A percentile compares a stretch with the other conserved stretches of the same genome.
phyloP scores from a whole-genome alignment of 2,113 vertebrate species.

The Macrotis lagotis region DNA sequence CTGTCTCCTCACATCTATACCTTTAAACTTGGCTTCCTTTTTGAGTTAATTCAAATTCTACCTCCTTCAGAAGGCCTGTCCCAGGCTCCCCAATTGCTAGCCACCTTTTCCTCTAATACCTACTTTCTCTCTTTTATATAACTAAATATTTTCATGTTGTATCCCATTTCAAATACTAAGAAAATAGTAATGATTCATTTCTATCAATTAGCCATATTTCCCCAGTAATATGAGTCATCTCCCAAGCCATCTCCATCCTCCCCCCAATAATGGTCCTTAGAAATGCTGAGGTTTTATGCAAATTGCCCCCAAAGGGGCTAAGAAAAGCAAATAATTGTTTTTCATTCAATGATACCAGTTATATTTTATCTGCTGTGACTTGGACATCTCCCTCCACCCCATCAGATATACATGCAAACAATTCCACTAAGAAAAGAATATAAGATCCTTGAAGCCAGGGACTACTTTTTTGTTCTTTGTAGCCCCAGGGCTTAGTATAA shows the following conservation, averaged over 20 bases:
- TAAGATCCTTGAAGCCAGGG: background rate
- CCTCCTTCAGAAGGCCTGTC: background rate
- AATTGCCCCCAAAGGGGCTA: constrained; percentile 88
- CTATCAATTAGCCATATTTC: constrained; percentile 40
- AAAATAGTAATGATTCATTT: constrained; percentile 41
- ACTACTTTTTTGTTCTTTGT: background rate
- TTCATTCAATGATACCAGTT: constrained; percentile 81
- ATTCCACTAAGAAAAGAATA: constrained; percentile 62
- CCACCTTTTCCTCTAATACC: background rate
- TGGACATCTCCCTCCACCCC: constrained; percentile 61
- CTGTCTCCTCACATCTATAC: background rate
- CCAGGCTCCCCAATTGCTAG: background rate
- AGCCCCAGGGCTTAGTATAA: background rate
- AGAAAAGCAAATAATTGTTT: constrained; percentile 86
- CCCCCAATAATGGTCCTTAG: constrained; percentile 41
- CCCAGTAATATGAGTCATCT: constrained; percentile 50
- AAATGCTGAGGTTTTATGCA: constrained; percentile 89
- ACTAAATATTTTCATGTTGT: background rate
- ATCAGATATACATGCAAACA: constrained; percentile 86
- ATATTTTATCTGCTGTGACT: constrained; percentile 81
- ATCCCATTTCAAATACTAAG: constrained; percentile 43
- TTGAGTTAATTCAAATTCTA: background rate
- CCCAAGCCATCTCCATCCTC: background rate
- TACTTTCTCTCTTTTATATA: background rate
- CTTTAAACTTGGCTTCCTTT: background rate